Evolutionary conservation across 2,113 vertebrate species (phyloP).

Genomic region (Sphaerodactylus townsendi): DNA sequence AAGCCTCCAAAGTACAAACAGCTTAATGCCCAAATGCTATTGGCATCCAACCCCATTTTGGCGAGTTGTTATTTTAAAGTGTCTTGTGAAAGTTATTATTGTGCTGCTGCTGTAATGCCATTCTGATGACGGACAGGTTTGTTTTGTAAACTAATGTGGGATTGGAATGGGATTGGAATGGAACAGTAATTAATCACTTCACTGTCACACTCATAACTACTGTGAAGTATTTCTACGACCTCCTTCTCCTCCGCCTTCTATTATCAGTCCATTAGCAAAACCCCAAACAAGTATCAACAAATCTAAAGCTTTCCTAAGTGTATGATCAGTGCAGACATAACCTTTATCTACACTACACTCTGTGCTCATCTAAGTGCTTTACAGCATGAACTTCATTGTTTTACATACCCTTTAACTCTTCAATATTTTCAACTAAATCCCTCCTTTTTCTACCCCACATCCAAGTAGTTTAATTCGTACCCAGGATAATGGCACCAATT

Average conservation of each 20-base stretch:
- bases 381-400: fast-evolving
- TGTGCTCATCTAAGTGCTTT: constrained; percentile 1
- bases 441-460: too few relatives aligned
- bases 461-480: too few relatives aligned
- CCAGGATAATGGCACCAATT: too few relatives aligned
- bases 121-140: constrained; percentile 10
- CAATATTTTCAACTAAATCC: background rate
- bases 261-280: constrained; percentile 84
- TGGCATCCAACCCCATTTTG: background rate
- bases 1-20: background rate
- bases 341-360: constrained; percentile 30
- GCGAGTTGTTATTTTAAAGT: constrained; percentile 28
- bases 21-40: background rate
- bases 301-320: constrained; percentile 55
- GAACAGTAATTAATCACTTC: constrained; percentile 77
- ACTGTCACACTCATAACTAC: constrained; percentile 69
- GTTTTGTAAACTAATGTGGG: constrained; percentile 34
- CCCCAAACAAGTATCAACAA: constrained; percentile 67
- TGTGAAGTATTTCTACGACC: constrained; percentile 70
- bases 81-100: constrained; percentile 20
- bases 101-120: constrained; percentile 10
- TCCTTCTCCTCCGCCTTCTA: constrained; percentile 71
- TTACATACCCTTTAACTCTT: background rate
- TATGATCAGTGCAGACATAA: constrained; percentile 48
- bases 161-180: constrained; percentile 39